Base-by-base conservation (phyloP, 2,797 vertebrate genomes). In the Pampus argenteus region DNA sequence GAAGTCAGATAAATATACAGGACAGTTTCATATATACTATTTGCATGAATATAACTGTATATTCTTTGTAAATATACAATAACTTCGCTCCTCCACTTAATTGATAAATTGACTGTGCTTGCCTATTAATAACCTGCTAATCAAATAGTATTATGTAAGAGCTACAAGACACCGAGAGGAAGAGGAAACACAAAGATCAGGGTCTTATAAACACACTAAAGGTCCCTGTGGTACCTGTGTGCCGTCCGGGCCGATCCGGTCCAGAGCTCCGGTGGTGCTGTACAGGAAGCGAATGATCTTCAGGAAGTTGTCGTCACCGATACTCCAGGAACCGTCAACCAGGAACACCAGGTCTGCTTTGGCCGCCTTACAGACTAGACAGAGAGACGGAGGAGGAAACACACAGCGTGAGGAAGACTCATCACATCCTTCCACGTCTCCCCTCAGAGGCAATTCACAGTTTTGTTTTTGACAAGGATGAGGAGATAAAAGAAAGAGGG, bases 291-390 rank as follows among this genome's bases (percentile, higher is more conserved):
- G 91, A 54, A 96, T 97, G 92, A 99, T 97, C 92, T 99, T 99
- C 88, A 96, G 94, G 90, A 99, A 99, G 92, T 97, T 99, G 10
- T 98, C 97, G 20, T 99, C 98, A 5, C 98, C 98, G 1, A 99
- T 99, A 40, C 98, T 99, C 98, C 98, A 99, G 9, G 98, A 99
- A 0, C 98, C 98, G 62, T 99, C 98, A 22, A 99, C 96, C 87
- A 99, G 91, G 88, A 99, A 99, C 0, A 96, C 98, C 51, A 99
- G 88, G 82, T 99, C 97, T 0, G 98, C 98, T 81, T 95, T 97
- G 60, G 98, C 97, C 7, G 96, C 95, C 84, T 94, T 97, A 74
- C 98, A 99, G 42, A 98, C 98, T 97, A 72, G 5, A 48, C 8
- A 23, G 9, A 28, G 13, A 25, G 0, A 26, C 18, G 63, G 28